Conservation (phyloP, 2,113 vertebrate genomes). For the Micronycteris hirsuta region DNA sequence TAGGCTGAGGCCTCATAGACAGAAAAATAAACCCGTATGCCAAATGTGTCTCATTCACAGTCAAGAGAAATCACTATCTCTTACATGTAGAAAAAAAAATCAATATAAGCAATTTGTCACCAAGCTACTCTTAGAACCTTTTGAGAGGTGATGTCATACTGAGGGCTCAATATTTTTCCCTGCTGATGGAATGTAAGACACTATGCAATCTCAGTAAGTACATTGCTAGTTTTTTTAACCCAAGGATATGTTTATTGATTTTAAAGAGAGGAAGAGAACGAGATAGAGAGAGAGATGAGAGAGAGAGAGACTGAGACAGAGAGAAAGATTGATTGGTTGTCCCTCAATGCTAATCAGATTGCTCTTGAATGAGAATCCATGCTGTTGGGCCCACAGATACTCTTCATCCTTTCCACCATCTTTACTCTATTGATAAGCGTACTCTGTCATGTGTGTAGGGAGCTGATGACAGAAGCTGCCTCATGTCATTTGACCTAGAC, state of each 20-base stretch:
- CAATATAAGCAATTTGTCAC: background rate
- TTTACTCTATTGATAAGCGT: background rate
- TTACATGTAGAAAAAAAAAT: background rate
- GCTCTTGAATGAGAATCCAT: background rate
- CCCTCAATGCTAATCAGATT: too few relatives aligned
- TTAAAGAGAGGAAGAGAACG: too few relatives aligned
- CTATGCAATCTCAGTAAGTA: background rate
- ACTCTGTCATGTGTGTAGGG: background rate
- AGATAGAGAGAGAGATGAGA: too few relatives aligned
- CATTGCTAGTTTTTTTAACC: background rate
- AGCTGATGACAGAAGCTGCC: background rate
- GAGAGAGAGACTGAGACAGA: too few relatives aligned
- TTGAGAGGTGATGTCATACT: background rate
- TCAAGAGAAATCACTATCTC: background rate
- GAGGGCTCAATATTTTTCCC: background rate
- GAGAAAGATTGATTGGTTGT: too few relatives aligned
- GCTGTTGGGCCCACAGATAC: background rate
- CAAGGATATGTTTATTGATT: too few relatives aligned
- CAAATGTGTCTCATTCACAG: background rate
- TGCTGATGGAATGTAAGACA: background rate
- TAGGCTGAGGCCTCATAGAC: background rate
- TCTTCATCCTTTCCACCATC: background rate
- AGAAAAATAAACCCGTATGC: background rate
- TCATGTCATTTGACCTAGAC: background rate
- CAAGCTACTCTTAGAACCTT: background rate